phyloP scores from a whole-genome alignment of 2,113 vertebrate species.

The Strix aluco region DNA sequence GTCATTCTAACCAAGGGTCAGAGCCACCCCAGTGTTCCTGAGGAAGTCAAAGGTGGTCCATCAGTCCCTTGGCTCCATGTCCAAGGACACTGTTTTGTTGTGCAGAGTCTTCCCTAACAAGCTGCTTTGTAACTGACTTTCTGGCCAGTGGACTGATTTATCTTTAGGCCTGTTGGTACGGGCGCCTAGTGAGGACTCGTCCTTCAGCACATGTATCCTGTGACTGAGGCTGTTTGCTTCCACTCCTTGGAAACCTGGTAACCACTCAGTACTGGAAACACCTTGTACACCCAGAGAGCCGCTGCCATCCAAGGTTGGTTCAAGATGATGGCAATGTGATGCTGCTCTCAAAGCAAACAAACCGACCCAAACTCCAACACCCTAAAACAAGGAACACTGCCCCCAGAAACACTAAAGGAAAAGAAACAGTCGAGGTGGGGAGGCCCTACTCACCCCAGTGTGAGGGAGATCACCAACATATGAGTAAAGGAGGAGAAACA shows the following conservation, averaged over 20 bases:
- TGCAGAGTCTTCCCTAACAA: not conserved
- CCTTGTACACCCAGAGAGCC: not conserved
- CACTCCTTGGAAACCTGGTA: not conserved
- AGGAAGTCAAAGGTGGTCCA: not conserved
- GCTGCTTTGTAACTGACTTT: not conserved
- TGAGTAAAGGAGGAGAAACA: not conserved
- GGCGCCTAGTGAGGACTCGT: not conserved
- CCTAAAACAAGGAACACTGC: not conserved
- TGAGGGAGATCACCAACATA: not conserved
- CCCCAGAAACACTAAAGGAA: not conserved
- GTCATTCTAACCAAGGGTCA: not conserved
- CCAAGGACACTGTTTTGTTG: not conserved
- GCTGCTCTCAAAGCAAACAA: not conserved
- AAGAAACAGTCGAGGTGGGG: not conserved
- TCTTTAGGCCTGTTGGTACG: not conserved
- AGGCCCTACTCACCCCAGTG: not conserved
- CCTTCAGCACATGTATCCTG: not conserved
- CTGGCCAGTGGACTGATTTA: not conserved
- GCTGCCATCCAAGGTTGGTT: not conserved
- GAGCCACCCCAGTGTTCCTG: not conserved
- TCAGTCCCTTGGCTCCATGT: not conserved
- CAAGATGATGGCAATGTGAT: not conserved
- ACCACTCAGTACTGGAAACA: not conserved
- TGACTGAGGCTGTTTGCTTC: not conserved
- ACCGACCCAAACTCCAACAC: not conserved